Evolutionary conservation across 2,113 vertebrate genomes (phyloP), one percentile per base, ranked within the genome.

Genomic region (Pungitius pungitius): DNA sequence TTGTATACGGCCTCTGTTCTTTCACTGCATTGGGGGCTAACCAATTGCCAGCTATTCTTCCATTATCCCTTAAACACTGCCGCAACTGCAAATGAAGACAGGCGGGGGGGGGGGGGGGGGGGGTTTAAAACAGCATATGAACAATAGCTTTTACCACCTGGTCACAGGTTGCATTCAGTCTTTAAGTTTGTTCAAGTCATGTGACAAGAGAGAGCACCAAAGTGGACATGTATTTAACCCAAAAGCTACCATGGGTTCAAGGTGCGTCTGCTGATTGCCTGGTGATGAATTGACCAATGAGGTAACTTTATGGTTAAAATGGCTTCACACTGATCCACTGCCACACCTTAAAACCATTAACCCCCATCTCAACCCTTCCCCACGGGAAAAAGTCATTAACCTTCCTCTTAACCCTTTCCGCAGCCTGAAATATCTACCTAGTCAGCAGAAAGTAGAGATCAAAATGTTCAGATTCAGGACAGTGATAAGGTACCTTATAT

Each of bases 291-390:
- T 0, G 54, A 69, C 69, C 63, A 83, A 73, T 20, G 22, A 73
- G 78, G 70, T 82, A 78, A 69, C 82, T 83, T 78, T 55, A 77
- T 66, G 75, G 76, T 78, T 67, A 57, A 85, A 78, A 55, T 77
- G 71, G 57, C 67, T 72, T 20, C 22, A 78, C 78, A 68, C 77
- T 80, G 81, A 89, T 81, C 85, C 78, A 61, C 57, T 69, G 81
- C 80, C 89, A 84, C 86, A 81, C 86, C 89, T 85, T 77, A 51
- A 83, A 89, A 86, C 90, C 89, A 90, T 89, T 88, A 89, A 86
- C 88, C 82, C 56, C 56, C 55, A 65, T 75, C 63, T 85, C 81
- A 87, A 87, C 85, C 65, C 74, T 57, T 64, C 49, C 58, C 51
- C 35, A 13, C 76, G 7, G n/a, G 35, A 69, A 79, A 87, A 89